phyloP scores from a whole-genome alignment of 2,113 vertebrate genomes.

The Megaceryle torquata region DNA sequence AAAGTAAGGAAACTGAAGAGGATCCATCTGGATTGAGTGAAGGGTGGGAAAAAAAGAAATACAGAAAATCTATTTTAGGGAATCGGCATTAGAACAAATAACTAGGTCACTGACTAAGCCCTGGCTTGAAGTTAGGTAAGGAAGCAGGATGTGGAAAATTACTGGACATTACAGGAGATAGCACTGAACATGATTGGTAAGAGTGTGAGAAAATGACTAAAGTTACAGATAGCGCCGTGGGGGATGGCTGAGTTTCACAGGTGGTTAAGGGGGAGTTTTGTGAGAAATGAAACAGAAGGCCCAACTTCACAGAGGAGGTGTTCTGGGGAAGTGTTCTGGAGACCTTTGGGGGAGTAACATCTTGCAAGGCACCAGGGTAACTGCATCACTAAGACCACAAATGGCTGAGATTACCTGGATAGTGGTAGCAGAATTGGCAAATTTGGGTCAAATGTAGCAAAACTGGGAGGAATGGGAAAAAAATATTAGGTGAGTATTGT shows the following conservation, averaged over 20 bases:
- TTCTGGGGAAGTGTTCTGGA: neutral
- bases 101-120: neutral
- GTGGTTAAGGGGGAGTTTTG: constrained; percentile 7
- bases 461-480: neutral
- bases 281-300: constrained; percentile 4
- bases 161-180: neutral
- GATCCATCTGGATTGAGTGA: neutral
- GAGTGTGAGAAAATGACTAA: neutral
- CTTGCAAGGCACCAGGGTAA: neutral
- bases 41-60: neutral
- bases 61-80: neutral
- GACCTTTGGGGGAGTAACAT: neutral
- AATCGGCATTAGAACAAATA: neutral
- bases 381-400: neutral
- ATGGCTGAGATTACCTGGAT: neutral
- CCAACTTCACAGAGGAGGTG: neutral
- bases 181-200: neutral
- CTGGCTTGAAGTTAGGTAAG: neutral
- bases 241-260: neutral
- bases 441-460: neutral
- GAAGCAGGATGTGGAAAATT: neutral
- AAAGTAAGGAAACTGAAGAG: neutral
- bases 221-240: neutral
- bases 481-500: neutral
- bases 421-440: neutral